Evolutionary conservation across 2,888 invertebrate genomes (phyloP), one percentile per base, ranked within the genome.

Genomic region (Hemicrepidius hirtus): DNA sequence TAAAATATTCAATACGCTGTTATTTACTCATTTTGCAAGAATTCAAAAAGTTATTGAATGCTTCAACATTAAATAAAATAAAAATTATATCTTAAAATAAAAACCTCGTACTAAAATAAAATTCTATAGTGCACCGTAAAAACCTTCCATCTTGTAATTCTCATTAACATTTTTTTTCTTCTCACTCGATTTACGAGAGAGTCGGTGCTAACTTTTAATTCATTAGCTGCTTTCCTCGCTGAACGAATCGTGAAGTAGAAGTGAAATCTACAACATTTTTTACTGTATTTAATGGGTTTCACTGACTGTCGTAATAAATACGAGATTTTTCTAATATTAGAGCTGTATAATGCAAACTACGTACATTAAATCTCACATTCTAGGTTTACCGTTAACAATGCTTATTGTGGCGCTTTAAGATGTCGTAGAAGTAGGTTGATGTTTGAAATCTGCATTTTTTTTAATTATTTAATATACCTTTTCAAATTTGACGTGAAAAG

Each of bases 101-200:
- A 44, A 44, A 44, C 18, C 18, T 44, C 18, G 18, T 44, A 16
- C 44, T 44, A 16, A 44, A 44, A 44, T 44, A 16, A 44, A 44
- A 44, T 44, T 44, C 4, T 18, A 9, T 18, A 9, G 16, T 16
- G 18, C 18, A 16, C 44, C 44, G 0, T 18, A 44, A 16, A 44
- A 44, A 44, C 44, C 18, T 44, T 18, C 18, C 18, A 5, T 16
- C 16, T 44, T 9, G 44, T 18, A 44, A 16, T 44, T 44, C 44
- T 44, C 44, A 44, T 44, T 44, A 44, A 44, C 44, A 44, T 44
- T 44, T 44, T 44, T n/a, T 44, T 44, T 18, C 44, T 18, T 44
- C 18, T 44, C 44, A 16, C 18, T 18, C 18, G 44, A 44, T 44
- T 44, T 44, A 18, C 44, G 16, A 18, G 1, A 44, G 18, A 44